A percentile compares a stretch with the other conserved stretches of the same genome.
Evolutionary conservation across 2,888 invertebrate species (phyloP).

Genomic region (Maniola hyperantus): DNA sequence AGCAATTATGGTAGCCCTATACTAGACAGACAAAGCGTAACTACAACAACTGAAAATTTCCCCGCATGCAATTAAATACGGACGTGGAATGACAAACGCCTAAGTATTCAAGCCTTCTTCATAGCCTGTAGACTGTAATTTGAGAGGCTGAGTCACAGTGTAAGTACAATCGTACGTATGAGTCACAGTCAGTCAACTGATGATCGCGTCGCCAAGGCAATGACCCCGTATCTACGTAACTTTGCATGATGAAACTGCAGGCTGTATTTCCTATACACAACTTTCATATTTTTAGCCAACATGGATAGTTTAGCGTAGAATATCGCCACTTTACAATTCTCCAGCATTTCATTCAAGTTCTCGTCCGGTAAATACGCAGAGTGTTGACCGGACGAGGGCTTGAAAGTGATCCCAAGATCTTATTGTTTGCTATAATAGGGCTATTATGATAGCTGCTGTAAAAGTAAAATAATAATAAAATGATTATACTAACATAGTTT

Average conservation of each 20-base stretch:
- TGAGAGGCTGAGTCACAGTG: constrained; percentile 28
- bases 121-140: constrained; percentile 19
- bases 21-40: too few relatives aligned
- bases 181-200: constrained; percentile 30
- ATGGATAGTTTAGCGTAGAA: neutral
- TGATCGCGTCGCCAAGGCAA: constrained; percentile 27
- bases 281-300: neutral
- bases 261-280: neutral
- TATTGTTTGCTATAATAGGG: too few relatives aligned
- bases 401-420: too few relatives aligned
- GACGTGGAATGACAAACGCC: too few relatives aligned
- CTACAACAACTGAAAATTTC: neutral
- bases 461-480: too few relatives aligned
- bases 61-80: neutral
- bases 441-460: too few relatives aligned
- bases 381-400: too few relatives aligned
- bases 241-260: constrained; percentile 30
- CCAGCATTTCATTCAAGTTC: too few relatives aligned
- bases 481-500: too few relatives aligned
- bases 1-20: too few relatives aligned
- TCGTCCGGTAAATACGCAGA: too few relatives aligned
- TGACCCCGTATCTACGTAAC: constrained; percentile 26
- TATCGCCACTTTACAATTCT: neutral
- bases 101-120: too few relatives aligned
- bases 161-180: constrained; percentile 4